Evolutionary conservation across 2,113 vertebrate genomes (phyloP).

Genomic region (Semnornis frantzii): DNA sequence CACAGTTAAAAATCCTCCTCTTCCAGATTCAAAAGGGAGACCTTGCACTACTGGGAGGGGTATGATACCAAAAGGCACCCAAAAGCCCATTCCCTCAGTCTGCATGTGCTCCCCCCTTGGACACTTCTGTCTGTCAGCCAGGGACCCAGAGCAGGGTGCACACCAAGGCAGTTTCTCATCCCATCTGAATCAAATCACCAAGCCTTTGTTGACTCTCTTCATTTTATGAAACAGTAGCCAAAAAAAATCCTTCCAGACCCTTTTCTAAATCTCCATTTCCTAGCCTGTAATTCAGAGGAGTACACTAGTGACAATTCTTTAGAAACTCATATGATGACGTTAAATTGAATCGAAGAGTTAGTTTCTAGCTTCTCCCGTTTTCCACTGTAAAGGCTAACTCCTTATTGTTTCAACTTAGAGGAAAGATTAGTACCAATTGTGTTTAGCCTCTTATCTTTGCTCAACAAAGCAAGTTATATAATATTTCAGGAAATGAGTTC

Average conservation of each 20-base stretch:
- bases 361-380: background rate
- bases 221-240: background rate
- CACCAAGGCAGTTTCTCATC: background rate
- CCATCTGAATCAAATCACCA: background rate
- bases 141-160: background rate
- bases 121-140: background rate
- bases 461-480: slow-evolving; percentile 34
- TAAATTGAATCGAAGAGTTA: background rate
- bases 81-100: background rate
- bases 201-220: background rate
- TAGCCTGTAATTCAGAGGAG: background rate
- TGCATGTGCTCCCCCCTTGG: accelerated
- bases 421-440: slow-evolving; percentile 18
- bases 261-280: background rate
- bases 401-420: slow-evolving; percentile 27
- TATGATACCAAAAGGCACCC: background rate
- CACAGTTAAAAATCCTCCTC: background rate
- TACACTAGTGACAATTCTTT: background rate
- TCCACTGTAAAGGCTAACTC: background rate
- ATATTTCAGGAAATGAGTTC: slow-evolving; percentile 39
- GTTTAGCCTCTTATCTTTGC: slow-evolving; percentile 45
- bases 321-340: background rate
- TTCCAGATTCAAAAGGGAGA: background rate
- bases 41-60: background rate
- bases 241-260: background rate